Base-by-base conservation (phyloP, 2,888 invertebrate species). In the Chrysolina oricalcia region DNA sequence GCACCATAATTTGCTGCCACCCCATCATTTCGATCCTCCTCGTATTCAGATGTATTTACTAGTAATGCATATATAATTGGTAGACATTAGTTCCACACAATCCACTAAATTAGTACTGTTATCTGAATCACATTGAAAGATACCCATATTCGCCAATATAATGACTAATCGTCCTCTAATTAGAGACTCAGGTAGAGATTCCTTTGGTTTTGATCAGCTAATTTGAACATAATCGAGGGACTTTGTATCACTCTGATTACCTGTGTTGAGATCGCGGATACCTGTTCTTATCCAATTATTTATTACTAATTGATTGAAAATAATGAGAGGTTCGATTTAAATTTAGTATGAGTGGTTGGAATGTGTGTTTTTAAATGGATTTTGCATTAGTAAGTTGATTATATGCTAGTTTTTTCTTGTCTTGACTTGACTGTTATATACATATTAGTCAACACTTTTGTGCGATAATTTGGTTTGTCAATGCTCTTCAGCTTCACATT, bases 101-200 rank as follows among this genome's bases (percentile, higher is more conserved):
- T 69, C 69, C 73, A 73, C 71, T 75, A 74, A 76, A 76, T 76
- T 76, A 73, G 65, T 69, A 48, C 75, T 81, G 81, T 83, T 84
- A 84, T 85, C 84, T 83, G 84, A 84, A 80, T 84, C 85, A 83
- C 83, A 83, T 84, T 78, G 81, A 82, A 82, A 77, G 82, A 83
- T 85, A 84, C 83, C 85, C 82, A 80, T 82, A 83, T 85, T 84
- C 85, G 84, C 84, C 84, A 86, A 86, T 85, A 81, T 77, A 78
- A 85, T 84, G 83, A 86, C 86, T 87, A 87, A 87, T 87, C 85
- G 85, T 81, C 83, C 85, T 81, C 86, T 87, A 87, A 87, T 87
- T 87, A 86, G 86, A 81, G 86, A 81, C 80, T 77, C 86, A 87
- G 86, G 86, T 86, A 86, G 80, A 85, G 85, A 87, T 87, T 87